Conservation (phyloP, 2,888 invertebrate species). For the Junonia oenone region DNA sequence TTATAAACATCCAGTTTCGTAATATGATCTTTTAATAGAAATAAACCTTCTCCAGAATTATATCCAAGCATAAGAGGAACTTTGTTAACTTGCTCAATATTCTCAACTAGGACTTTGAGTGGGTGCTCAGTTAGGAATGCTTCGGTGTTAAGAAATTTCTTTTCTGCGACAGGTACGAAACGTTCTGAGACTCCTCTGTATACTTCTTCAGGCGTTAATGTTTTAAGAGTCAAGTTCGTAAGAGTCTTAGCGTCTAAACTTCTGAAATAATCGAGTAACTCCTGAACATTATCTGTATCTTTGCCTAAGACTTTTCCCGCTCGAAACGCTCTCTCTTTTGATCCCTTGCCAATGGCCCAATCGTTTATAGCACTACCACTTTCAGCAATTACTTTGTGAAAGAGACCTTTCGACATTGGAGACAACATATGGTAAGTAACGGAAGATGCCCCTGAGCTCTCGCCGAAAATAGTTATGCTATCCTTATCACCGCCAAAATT, state of each 20-base stretch:
- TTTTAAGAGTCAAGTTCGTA: constrained; percentile 37
- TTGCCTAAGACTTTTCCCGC: constrained; percentile 49
- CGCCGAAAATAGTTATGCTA: too few relatives aligned
- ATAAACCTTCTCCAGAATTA: too few relatives aligned
- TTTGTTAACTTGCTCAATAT: constrained; percentile 35
- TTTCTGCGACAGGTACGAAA: constrained; percentile 53
- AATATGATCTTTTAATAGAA: constrained; percentile 33
- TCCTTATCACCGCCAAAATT: constrained; percentile 54
- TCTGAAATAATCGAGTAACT: too few relatives aligned
- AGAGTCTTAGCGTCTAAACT: constrained; percentile 43
- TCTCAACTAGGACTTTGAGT: constrained; percentile 38
- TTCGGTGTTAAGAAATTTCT: constrained; percentile 41
- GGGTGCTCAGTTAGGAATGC: constrained; percentile 47
- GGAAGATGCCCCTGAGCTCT: too few relatives aligned
- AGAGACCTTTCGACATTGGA: too few relatives aligned
- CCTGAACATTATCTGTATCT: constrained; percentile 42
- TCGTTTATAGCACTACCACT: constrained; percentile 53
- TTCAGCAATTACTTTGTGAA: constrained; percentile 57
- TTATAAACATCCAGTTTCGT: constrained; percentile 41
- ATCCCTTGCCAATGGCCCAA: constrained; percentile 41
- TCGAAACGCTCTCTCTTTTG: constrained; percentile 41
- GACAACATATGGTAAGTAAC: too few relatives aligned
- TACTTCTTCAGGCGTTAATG: constrained; percentile 45
- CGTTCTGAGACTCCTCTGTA: constrained; percentile 46
- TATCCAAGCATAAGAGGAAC: too few relatives aligned